Evolutionary conservation across 2,888 invertebrate species (phyloP).

Genomic region (Plagodis pulveraria): DNA sequence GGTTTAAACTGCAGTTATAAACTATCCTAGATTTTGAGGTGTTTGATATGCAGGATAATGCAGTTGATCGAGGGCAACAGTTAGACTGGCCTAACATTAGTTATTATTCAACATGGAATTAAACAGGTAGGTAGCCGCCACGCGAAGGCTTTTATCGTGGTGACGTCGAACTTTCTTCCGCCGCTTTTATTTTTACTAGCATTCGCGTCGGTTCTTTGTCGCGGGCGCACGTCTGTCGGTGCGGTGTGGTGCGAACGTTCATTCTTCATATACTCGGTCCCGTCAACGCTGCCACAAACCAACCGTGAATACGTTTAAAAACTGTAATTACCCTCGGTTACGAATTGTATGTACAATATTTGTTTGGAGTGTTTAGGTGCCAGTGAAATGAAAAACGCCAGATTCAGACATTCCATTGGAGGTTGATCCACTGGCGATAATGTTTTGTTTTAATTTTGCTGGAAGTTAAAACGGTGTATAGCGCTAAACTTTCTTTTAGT

Average conservation of each 20-base stretch:
- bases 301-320: conserved; percentile 65
- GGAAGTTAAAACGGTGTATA: conserved; percentile 50
- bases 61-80: conserved; percentile 50
- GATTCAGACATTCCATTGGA: conserved; percentile 60
- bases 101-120: conserved; percentile 65
- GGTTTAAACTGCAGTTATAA: conserved; percentile 9
- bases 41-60: conserved; percentile 20
- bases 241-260: conserved; percentile 14
- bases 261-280: conserved; percentile 44
- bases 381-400: conserved; percentile 44
- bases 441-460: conserved; percentile 66
- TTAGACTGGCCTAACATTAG: conserved; percentile 59
- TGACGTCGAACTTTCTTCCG: conserved; percentile 78
- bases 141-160: conserved; percentile 69
- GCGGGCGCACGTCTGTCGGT: conserved; percentile 64
- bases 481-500: conserved; percentile 33
- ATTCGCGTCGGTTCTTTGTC: conserved; percentile 66
- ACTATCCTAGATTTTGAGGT: conserved; percentile 23
- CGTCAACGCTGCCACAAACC: conserved; percentile 50
- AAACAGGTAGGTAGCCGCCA: conserved; percentile 62
- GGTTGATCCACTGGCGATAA: conserved; percentile 60
- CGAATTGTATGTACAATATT: conserved; percentile 50
- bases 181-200: conserved; percentile 66
- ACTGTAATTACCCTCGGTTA: conserved; percentile 49
- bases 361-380: conserved; percentile 33